Base-by-base conservation (phyloP, 2,113 vertebrate genomes). In the Phyllostomus hastatus region DNA sequence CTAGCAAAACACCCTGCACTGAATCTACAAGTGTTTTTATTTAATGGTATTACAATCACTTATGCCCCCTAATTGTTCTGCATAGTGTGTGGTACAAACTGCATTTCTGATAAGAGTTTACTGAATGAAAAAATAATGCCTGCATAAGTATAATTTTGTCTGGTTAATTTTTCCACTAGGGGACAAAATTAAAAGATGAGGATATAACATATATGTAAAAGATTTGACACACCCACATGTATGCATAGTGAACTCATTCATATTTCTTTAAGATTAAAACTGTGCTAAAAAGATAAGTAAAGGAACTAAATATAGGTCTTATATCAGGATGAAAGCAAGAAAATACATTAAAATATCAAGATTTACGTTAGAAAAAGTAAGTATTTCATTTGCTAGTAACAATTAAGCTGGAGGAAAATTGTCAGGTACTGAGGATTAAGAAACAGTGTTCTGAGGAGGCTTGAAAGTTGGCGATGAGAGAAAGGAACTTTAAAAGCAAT, bases 301-400 rank as follows among this genome's bases (percentile, higher is more conserved):
- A 88, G 46, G 19, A 64, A 94, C 5, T 57, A 83, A 94, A 91
- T 66, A 54, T 66, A 88, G 22, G 24, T 43, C 67, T 94, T 66
- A 28, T 3, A 54, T 2, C 35, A 89, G 41, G 91, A 75, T 57
- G 12, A 6, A 91, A 85, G 3, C 31, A 89, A 41, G 43, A 50
- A 82, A 92, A 97, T 73, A 38, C 7, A 75, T 73, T 52, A 10
- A 91, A 75, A 67, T 85, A 88, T 64, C 46, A 79, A 82, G 59
- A 87, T 95, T 91, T 17, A 41, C 86, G 22, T 86, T 46, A 86
- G 11, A 28, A 28, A 7, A 91, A 79, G 89, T 75, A 10, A 79
- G 91, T 64, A 15, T 83, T 96, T 90, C 38, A 73, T 75, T 94
- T 89, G 73, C 94, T 89, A 85, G 91, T 54, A 88, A 82, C 88